Percentiles rank a stretch among this genome's conserved stretches.
Evolutionary conservation across 1,140 invertebrate species (phyloP).

Genomic region (Rhagoletis zephyria): DNA sequence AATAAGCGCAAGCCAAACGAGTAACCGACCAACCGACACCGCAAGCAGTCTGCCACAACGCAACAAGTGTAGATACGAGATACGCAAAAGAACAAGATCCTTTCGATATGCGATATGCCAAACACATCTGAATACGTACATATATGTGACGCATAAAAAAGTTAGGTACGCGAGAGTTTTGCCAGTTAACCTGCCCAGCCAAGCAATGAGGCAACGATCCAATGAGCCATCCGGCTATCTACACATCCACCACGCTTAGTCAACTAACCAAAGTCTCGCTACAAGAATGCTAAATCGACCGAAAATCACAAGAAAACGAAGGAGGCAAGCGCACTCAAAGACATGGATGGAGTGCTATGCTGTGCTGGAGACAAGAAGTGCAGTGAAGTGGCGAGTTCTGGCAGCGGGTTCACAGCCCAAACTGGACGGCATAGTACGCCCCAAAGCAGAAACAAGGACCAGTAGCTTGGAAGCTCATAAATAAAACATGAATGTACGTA

Average conservation of each 20-base stretch:
- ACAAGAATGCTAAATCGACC: slow-evolving; percentile 46
- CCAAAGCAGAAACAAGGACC: slow-evolving; percentile 43
- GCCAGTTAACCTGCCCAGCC: slow-evolving; percentile 2
- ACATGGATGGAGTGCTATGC: too few species aligned
- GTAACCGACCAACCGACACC: background rate
- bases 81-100: slow-evolving; percentile 47
- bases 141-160: background rate
- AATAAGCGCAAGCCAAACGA: slow-evolving; percentile 43
- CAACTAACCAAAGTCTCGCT: slow-evolving; percentile 3
- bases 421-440: background rate
- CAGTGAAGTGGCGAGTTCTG: too few species aligned
- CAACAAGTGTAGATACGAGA: slow-evolving; percentile 51
- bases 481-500: slow-evolving; percentile 16
- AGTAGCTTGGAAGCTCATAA: slow-evolving; percentile 50
- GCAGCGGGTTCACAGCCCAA: background rate
- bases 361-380: background rate
- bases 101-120: background rate
- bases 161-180: too few species aligned
- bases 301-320: background rate
- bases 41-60: background rate
- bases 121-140: background rate
- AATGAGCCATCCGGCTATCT: background rate
- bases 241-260: background rate
- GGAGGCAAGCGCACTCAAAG: too few species aligned
- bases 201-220: background rate